These are phyloP conservation scores for Hoplias malabaricus DNA, from an alignment of 2,113 vertebrate species.

Conservation along the genomic window DNA sequence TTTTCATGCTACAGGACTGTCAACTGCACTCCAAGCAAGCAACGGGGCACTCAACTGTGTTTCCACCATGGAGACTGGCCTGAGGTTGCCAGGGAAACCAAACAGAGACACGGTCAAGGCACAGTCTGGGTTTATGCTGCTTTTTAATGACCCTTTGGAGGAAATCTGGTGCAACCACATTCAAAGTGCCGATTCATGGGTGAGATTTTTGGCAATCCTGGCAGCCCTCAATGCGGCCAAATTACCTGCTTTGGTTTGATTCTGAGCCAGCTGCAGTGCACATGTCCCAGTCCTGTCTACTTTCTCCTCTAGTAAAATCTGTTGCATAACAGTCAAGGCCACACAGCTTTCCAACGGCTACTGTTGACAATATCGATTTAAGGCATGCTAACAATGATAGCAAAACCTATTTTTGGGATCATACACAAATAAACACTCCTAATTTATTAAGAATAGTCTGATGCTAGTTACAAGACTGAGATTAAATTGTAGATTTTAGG, in stretches of 20 bases:
- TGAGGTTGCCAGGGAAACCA: conserved; percentile 54
- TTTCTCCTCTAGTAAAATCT: not conserved
- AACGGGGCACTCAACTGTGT: conserved; percentile 18
- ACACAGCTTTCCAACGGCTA: conserved; percentile 16
- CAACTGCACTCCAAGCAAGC: conserved; percentile 18
- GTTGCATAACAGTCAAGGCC: conserved; percentile 29
- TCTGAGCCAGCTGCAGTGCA: not conserved
- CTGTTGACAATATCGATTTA: conserved; percentile 16
- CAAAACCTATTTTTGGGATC: conserved; percentile 46
- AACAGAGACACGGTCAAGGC: conserved; percentile 49
- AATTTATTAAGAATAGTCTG: conserved; percentile 47
- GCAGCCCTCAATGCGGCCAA: not conserved
- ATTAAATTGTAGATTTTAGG: too few relatives aligned
- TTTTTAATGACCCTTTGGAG: conserved; percentile 29
- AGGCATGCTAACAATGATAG: conserved; percentile 12
- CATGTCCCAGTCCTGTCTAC: not conserved
- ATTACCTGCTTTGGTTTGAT: conserved; percentile 1
- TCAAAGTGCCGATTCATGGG: not conserved
- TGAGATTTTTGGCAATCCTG: not conserved
- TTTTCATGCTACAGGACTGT: not conserved
- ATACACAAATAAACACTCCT: conserved; percentile 47
- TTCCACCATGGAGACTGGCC: conserved; percentile 30
- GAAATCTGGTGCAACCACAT: conserved; percentile 29
- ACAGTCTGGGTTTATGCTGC: conserved; percentile 33
- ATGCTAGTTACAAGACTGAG: conserved; percentile 20